Base-by-base conservation (phyloP, 2,888 invertebrate genomes). In the Idaea straminata region DNA sequence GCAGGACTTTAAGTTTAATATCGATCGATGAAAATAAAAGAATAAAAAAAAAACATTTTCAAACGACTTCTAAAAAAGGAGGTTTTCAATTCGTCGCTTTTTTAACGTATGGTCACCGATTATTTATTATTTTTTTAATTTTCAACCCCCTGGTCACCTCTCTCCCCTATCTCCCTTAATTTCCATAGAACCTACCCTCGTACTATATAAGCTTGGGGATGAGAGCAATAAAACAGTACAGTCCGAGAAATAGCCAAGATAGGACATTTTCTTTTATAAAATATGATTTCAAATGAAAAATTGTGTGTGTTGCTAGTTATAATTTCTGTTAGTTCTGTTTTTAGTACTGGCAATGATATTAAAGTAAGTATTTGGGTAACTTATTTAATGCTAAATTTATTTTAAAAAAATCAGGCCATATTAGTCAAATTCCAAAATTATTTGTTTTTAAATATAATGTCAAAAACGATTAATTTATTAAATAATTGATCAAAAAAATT, bases 311-410 rank as follows among this genome's bases (percentile, higher is more conserved):
- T 70, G 0, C 61, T 71, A 0, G 57, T 78, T 4, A 64, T 72
- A 35, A 66, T 62, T 65, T 7, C 61, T 66, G n/a, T 61, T 67
- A 70, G 71, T 57, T 75, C 73, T 58, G 78, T 79, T 1, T 38
- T 72, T 0, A 73, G 77, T 0, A 71, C 70, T 1, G 73, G 67
- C 5, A 81, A 71, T 62, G 81, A 81, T 36, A 47, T 77, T 0
- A 82, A 77, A 75, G 81, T 82, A 38, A 72, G 72, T 63, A 16
- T 10, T 10, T 47, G 1, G 6, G 10, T 10, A 13, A 3, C 38
- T 38, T 38, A 5, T 6, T 36, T 5, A 5, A 36, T 36, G 1
- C 36, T 36, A 3, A 36, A 7, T 5, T 1, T 3, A 36, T 36
- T 5, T 5, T 36, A 5, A 5, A 3, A 5, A 7, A 7, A 7